Conservation (phyloP, 2,113 vertebrate species). For the Burhinus bistriatus region DNA sequence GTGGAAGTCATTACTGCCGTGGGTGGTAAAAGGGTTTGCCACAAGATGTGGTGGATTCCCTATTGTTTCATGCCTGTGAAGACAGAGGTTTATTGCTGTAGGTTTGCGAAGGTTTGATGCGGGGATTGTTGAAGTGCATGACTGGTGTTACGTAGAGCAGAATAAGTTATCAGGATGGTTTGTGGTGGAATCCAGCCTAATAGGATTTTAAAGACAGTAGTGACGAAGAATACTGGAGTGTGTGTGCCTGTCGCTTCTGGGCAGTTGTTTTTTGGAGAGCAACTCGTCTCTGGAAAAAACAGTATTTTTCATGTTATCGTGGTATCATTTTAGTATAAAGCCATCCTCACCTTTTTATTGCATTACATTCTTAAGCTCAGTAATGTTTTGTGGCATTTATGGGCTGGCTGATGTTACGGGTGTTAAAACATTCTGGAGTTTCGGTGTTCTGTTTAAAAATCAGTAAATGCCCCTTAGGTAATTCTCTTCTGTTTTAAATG, state of each 20-base stretch:
- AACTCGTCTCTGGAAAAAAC: neutral
- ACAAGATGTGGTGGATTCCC: neutral
- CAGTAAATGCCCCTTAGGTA: neutral
- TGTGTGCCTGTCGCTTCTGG: neutral
- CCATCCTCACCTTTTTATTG: neutral
- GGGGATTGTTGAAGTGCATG: neutral
- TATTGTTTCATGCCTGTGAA: neutral
- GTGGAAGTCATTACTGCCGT: neutral
- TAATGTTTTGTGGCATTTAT: neutral
- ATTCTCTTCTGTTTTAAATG: neutral
- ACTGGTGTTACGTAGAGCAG: neutral
- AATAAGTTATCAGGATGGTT: neutral
- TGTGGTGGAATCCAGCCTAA: neutral
- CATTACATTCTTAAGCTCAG: neutral
- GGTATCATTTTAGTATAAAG: neutral
- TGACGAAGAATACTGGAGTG: neutral
- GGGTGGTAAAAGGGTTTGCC: neutral
- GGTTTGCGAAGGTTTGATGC: neutral
- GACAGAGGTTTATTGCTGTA: neutral
- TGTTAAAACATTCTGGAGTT: neutral
- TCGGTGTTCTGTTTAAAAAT: neutral
- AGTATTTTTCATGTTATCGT: neutral
- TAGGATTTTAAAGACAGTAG: neutral
- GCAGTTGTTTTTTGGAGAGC: neutral
- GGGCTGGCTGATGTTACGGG: neutral